Evolutionary conservation across 1,140 invertebrate species (phyloP), one percentile per base, ranked within the genome.

Genomic region (Choristoneura fumiferana): DNA sequence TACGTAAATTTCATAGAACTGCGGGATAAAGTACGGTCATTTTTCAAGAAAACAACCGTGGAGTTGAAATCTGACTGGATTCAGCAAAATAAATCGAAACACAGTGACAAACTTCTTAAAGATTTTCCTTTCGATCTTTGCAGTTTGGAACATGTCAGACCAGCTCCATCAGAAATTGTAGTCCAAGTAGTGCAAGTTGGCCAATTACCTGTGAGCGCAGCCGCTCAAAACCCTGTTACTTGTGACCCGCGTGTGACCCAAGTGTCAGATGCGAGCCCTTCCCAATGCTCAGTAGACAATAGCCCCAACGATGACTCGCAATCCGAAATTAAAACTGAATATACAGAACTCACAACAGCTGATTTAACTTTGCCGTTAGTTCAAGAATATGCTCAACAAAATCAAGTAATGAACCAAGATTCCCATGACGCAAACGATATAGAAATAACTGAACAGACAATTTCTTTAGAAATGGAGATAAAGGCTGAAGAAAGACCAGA

Each of bases 101-200:
- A 29, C 6, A 29, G 22, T 54, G 62, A 69, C 17, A 65, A 69
- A 58, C 36, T 65, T 54, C 13, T 60, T 34, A 54, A 69, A 36
- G 54, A 39, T 38, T 74, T 73, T 60, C 71, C 71, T 13, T 78
- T 73, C 60, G 75, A 79, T 49, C 57, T 87, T 14, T 67, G 73
- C 38, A 70, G 59, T 43, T 40, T 78, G 1, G 76, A 87, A 57
- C 89, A 81, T 67, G 74, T 89, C 18, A 67, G 77, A 22, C 82
- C 84, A 4, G 49, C 56, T 9, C 67, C 62, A 4, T 36, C 63
- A 33, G 69, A 79, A 55, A 49, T 63, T 1, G 57, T 81, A 39
- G 87, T 90, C 9, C 76, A 89, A 65, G 86, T 90, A 8, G 87
- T 90, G 10, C 88, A 90, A 67, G 79, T 90, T 1, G 88, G 88